Base-by-base conservation (phyloP, 2,888 invertebrate genomes). In the Sarcophaga subvicina region DNA sequence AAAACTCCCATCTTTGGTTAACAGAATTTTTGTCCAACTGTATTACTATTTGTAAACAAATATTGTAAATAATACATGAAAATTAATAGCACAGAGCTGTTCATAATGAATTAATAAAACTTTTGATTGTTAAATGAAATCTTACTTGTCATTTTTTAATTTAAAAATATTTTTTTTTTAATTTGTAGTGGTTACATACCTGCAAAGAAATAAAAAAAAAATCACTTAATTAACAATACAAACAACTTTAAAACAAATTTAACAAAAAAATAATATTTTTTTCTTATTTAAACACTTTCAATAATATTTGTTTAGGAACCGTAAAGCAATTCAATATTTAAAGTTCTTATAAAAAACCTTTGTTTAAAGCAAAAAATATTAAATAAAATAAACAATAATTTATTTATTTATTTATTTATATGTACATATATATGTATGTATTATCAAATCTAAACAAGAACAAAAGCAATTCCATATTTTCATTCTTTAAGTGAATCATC, bases 171-270 rank as follows among this genome's bases (percentile, higher is more conserved):
- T 17, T 54, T 4, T 54, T 54, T 54, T 54, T 54, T 54, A 12
- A 54, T 14, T 14, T 25, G 10, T 11, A 67, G n/a, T 45, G 22
- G n/a, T 22, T 75, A 86, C 86, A 60, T 86, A 86, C 86, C 86
- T 86, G 83, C n/a, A 86, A 86, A 59, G 72, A 86, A 77, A 83
- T 0, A 71, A 63, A 59, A 49, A 66, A 22, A 47, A 77, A 64
- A 71, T 11, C n/a, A 45, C 17, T 70, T 25, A 80, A 78, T 85
- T 78, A 82, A 47, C 75, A 20, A 59, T 69, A 17, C 27, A 47
- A 59, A 54, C 67, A 70, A 64, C 64, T 20, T 37, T 10, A 62
- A 45, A 73, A 63, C 25, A 22, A 73, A 70, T 54, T 75, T 49
- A 14, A 14, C 1, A 49, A 49, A 70, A 49, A 67, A 69, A 69